These are phyloP conservation scores for Pycnonotus jocosus DNA, from an alignment of 2,113 vertebrate species.

Conservation along the genomic window DNA sequence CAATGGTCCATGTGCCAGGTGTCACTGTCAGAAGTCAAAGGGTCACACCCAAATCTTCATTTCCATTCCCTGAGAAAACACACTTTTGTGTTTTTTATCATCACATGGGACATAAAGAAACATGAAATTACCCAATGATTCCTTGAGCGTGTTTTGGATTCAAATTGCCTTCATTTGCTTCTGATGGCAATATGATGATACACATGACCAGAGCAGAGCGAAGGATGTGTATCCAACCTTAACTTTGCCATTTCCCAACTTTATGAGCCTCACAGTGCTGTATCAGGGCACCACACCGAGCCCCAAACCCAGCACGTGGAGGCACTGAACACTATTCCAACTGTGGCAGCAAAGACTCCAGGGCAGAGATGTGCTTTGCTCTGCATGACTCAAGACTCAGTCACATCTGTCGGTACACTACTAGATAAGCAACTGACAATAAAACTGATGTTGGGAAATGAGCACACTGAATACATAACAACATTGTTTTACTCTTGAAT, in stretches of 20 bases:
- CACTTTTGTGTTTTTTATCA: too few species aligned
- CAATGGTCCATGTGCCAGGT: accelerated
- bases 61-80: background rate
- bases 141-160: background rate
- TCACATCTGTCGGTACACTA: background rate
- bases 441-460: background rate
- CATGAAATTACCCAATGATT: background rate
- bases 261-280: background rate
- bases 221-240: background rate
- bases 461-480: background rate
- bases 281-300: accelerated
- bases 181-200: background rate
- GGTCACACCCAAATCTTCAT: background rate
- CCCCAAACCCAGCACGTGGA: background rate
- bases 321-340: background rate
- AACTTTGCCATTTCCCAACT: background rate
- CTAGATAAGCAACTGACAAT: background rate
- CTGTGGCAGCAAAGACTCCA: background rate
- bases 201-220: background rate
- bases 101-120: too few species aligned
- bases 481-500: background rate
- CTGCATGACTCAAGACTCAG: background rate
- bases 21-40: background rate
- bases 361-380: background rate
- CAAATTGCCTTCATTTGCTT: background rate